These are phyloP conservation scores for Sebastes fasciatus DNA, from an alignment of 2,113 vertebrate genomes.

Conservation along the genomic window DNA sequence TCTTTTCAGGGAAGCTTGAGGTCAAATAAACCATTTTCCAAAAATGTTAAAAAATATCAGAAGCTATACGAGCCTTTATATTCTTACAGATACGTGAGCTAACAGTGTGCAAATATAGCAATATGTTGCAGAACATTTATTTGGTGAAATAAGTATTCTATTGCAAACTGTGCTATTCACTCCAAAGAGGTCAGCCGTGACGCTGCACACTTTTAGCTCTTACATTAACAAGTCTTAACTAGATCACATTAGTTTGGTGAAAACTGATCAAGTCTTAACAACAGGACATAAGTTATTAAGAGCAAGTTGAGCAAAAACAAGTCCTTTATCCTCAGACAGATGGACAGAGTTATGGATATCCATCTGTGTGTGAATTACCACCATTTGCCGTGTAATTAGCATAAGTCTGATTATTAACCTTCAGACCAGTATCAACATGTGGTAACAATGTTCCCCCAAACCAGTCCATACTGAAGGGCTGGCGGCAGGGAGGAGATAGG, in stretches of 20 bases:
- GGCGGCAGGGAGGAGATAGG: constrained; percentile 2
- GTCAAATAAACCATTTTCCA: not conserved
- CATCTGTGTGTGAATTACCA: constrained; percentile 13
- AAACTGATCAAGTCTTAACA: not conserved
- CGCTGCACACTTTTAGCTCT: not conserved
- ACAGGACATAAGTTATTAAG: not conserved
- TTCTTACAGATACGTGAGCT: not conserved
- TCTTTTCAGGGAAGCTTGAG: not conserved
- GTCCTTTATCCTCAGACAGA: not conserved
- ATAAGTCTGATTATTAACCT: constrained; percentile 22
- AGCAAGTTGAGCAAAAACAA: not conserved
- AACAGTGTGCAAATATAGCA: not conserved
- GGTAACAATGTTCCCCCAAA: constrained; percentile 28
- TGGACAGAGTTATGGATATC: not conserved
- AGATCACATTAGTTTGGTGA: not conserved
- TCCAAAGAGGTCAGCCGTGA: not conserved
- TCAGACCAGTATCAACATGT: constrained; percentile 27
- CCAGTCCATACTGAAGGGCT: constrained; percentile 3
- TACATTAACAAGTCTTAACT: not conserved
- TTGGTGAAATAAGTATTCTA: not conserved
- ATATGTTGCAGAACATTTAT: not conserved
- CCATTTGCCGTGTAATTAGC: constrained; percentile 15
- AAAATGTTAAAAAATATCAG: not conserved
- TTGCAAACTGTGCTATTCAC: not conserved
- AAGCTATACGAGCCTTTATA: not conserved